Conservation (phyloP, 2,113 vertebrate species). For the Elephas maximus region DNA sequence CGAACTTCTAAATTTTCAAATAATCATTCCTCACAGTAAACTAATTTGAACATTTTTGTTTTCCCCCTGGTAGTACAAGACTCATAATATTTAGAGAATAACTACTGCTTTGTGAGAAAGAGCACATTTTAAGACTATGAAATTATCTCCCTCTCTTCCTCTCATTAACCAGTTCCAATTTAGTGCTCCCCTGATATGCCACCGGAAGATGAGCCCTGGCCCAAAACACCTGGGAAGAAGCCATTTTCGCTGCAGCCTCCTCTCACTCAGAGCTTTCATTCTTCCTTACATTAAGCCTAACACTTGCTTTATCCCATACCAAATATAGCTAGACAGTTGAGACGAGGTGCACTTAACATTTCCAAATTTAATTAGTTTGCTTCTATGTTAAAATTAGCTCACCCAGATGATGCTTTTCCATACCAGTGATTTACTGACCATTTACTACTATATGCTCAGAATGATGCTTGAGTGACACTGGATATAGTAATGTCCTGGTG, state of each 20-base stretch:
- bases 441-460: not conserved
- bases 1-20: slow-evolving; percentile 12
- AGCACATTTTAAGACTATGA: slow-evolving; percentile 19
- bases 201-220: slow-evolving; percentile 14
- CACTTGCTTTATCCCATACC: slow-evolving; percentile 25
- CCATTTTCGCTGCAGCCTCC: slow-evolving; percentile 38
- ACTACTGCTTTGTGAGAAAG: not conserved
- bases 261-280: slow-evolving; percentile 14
- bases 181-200: not conserved
- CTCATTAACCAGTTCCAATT: not conserved
- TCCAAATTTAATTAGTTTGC: slow-evolving; percentile 44
- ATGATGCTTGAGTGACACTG: not conserved
- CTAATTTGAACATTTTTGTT: not conserved
- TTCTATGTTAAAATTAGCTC: slow-evolving; percentile 29
- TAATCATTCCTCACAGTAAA: not conserved
- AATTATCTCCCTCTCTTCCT: not conserved
- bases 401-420: not conserved
- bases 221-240: not conserved
- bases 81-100: not conserved
- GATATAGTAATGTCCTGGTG: not conserved
- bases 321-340: not conserved
- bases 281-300: slow-evolving; percentile 47
- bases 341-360: not conserved
- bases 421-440: not conserved
- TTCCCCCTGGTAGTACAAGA: not conserved